Evolutionary conservation across 2,797 vertebrate species (phyloP), one percentile per base, ranked within the genome.

Genomic region (Centroberyx gerrardi): DNA sequence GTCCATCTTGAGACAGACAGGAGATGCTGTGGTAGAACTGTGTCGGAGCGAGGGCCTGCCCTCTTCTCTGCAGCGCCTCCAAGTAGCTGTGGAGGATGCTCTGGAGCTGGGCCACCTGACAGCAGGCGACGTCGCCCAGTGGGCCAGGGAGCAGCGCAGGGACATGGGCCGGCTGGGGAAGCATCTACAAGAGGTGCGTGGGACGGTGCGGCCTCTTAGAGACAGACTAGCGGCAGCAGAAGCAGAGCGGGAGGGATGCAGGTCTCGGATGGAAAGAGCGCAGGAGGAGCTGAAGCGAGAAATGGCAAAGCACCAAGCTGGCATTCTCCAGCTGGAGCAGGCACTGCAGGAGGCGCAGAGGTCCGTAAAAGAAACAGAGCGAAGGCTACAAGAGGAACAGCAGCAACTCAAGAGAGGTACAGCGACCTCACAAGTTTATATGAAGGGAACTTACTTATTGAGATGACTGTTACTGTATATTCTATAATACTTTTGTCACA

Each of bases 21-120:
- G 96, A 72, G 90, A 88, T 12, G 89, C 91, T 70, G 81, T 99
- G 63, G 84, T 95, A 33, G 77, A 90, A 59, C 81, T 99, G 76
- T 97, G 97, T 80, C 92, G 79, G 87, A 94, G 90, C 55, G 96
- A 98, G 85, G 97, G 97, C 67, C 91, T 99, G 83, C 96, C 97
- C 42, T 99, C 96, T 0, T 96, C 97, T 29, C 93, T 99, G 49
- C 88, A 94, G 91, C 94, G 81, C 22, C 95, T 98, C 69, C 90
- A 95, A 68, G 92, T 76, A 38, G 89, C 87, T 29, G 79, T 96
- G 38, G 92, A 94, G 62, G 95, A 96, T 17, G 89, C 80, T 0
- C 9, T 93, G 15, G 93, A 93, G 28, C 76, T 83, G 18, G 94
- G 87, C 55, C 91, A 76, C 0, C 94, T 99, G 86, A 95, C 96